A percentile compares a stretch with the other conserved stretches of the same genome.
Evolutionary conservation across 2,888 invertebrate species (phyloP).

Genomic region (Pristionchus japonicus): DNA sequence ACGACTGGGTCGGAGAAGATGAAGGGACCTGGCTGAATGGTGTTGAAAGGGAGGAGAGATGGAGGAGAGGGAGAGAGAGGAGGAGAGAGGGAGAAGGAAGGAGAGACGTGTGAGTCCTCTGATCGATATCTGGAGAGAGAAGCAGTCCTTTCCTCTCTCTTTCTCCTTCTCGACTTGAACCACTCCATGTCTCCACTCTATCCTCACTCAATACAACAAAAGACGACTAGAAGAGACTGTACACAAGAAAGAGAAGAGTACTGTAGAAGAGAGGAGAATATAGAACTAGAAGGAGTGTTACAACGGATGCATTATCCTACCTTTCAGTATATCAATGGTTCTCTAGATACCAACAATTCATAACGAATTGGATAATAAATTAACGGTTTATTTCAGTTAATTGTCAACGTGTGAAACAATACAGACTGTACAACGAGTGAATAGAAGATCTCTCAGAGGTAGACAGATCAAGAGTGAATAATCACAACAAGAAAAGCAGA

Average conservation of each 20-base stretch:
- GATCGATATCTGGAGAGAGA: slow-evolving; percentile 33
- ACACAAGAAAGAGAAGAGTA: slow-evolving; percentile 9
- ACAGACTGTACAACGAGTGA: background rate
- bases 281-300: background rate
- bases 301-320: background rate
- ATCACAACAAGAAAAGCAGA: background rate
- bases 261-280: background rate
- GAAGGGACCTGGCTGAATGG: background rate
- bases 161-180: slow-evolving; percentile 24
- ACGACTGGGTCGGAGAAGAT: background rate
- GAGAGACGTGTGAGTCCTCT: slow-evolving; percentile 3
- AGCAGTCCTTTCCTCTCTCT: background rate
- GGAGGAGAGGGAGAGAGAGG: too few relatives aligned
- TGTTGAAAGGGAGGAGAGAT: slow-evolving; percentile 8
- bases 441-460: background rate
- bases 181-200: background rate
- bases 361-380: background rate
- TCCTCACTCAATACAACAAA: background rate
- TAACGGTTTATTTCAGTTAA: background rate
- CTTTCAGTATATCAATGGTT: background rate
- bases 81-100: background rate
- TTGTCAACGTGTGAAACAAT: background rate
- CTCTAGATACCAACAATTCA: background rate
- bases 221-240: background rate
- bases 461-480: background rate